These are phyloP conservation scores for Scrobipalpa atriplicella DNA, from an alignment of 2,888 invertebrate species.

Conservation along the genomic window DNA sequence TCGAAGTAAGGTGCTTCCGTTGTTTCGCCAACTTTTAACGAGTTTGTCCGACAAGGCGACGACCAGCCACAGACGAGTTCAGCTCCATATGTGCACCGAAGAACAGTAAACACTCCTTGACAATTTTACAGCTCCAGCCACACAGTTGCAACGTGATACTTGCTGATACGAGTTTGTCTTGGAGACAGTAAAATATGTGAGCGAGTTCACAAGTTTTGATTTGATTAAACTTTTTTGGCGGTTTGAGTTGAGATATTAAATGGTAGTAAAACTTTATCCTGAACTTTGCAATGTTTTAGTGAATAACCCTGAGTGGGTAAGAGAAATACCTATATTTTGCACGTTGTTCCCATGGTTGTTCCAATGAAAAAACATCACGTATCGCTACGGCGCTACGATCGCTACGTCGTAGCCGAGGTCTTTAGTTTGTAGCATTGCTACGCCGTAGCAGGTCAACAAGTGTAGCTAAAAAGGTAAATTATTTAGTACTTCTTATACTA, in stretches of 20 bases:
- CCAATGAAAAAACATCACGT: no score
- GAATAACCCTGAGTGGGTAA: no score
- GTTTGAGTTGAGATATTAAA: not conserved
- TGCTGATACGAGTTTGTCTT: not conserved
- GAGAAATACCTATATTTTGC: no score
- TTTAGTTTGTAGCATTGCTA: no score
- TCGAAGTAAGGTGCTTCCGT: conserved; percentile 70
- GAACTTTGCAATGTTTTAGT: no score
- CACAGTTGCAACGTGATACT: conserved; percentile 19
- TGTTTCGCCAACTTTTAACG: conserved; percentile 81
- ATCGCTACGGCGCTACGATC: no score
- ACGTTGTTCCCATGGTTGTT: no score
- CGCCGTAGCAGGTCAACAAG: no score
- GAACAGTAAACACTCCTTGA: conserved; percentile 27
- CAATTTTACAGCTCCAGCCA: conserved; percentile 24
- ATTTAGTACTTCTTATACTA: no score
- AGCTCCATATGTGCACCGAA: conserved; percentile 57
- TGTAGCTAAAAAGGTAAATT: no score
- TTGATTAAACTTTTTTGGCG: not conserved
- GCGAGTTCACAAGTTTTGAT: not conserved
- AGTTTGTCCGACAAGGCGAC: conserved; percentile 77
- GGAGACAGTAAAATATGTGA: conserved; percentile 13
- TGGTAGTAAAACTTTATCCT: no score
- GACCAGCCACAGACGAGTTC: conserved; percentile 50
- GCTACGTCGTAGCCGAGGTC: no score